Evolutionary conservation across 2,797 vertebrate species (phyloP), one percentile per base, ranked within the genome.

Genomic region (Astyanax mexicanus): DNA sequence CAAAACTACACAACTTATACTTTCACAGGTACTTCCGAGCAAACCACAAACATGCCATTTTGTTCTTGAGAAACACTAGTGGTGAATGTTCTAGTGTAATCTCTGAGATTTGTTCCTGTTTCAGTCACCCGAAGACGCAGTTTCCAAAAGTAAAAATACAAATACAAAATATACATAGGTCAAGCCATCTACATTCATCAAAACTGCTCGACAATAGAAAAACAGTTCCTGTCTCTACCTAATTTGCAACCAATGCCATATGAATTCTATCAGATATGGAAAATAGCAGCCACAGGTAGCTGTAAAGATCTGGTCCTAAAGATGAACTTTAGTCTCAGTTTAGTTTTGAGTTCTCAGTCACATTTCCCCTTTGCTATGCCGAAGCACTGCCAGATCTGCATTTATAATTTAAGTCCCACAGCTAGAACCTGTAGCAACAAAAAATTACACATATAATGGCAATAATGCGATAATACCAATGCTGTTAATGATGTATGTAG

Each of bases 281-380:
- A 25, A 27, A 52, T 10, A 29, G 44, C 37, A 40, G 3, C 11
- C 37, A 37, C 23, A 44, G 8, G 37, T 47, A 44, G 32, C 9
- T 21, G 66, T 51, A 35, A 3, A 32, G 12, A 21, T 69, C 10
- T 52, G 38, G 29, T 52, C n/a, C 4, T 35, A 19, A 35, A 29
- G 45, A 25, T 49, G 65, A 54, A 51, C 29, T 55, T 60, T 37
- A 27, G 60, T 77, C 19, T 64, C 35, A 69, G 55, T 77, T 69
- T 69, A 35, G 29, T 55, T 77, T 70, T 70, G 75, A 77, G 2
- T 32, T 32, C 55, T 25, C 72, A 77, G 68, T 77, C 51, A 55
- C 75, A 77, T 45, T 77, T 72, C 75, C 75, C 29, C 29, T 32
- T 32, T 32, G n/a, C n/a, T 52, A n/a, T 49, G 66, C 12, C 35